Conservation (phyloP, 2,797 vertebrate species). For the Crenuchus spilurus region DNA sequence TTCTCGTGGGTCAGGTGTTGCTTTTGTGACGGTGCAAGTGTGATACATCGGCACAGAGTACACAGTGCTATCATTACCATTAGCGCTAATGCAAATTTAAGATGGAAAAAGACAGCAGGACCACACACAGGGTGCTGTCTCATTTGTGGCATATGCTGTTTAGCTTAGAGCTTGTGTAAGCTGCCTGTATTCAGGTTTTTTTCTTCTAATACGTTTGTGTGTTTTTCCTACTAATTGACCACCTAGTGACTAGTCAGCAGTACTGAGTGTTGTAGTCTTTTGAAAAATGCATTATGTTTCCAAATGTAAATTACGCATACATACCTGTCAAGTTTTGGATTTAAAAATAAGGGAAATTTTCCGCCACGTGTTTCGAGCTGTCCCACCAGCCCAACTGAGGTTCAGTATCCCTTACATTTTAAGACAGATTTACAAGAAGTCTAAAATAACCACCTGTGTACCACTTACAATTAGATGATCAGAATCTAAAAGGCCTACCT, state of each 20-base stretch:
- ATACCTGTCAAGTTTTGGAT: too few relatives aligned
- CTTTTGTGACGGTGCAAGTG: conserved; percentile 5
- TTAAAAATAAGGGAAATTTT: too few relatives aligned
- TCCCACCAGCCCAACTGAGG: too few relatives aligned
- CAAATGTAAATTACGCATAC: too few relatives aligned
- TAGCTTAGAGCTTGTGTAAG: not conserved
- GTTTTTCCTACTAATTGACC: conserved; percentile 12
- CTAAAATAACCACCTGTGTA: too few relatives aligned
- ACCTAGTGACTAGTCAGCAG: not conserved
- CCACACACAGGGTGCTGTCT: conserved; percentile 55
- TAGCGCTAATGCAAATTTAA: conserved; percentile 77
- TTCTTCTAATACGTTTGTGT: too few relatives aligned
- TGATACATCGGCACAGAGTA: conserved; percentile 58
- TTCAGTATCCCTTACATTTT: too few relatives aligned
- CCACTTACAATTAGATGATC: too few relatives aligned
- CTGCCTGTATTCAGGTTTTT: not conserved
- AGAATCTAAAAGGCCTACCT: too few relatives aligned
- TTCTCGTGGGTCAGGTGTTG: conserved; percentile 55
- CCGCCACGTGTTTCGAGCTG: too few relatives aligned
- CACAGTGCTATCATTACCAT: conserved; percentile 74
- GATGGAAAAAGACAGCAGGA: conserved; percentile 76
- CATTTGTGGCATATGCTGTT: conserved; percentile 56
- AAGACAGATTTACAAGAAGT: too few relatives aligned
- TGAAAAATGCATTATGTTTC: not conserved
- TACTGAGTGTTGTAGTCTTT: not conserved